Evolutionary conservation across 1,140 invertebrate species (phyloP), one percentile per base, ranked within the genome.

Genomic region (Medauroidea extradentata): DNA sequence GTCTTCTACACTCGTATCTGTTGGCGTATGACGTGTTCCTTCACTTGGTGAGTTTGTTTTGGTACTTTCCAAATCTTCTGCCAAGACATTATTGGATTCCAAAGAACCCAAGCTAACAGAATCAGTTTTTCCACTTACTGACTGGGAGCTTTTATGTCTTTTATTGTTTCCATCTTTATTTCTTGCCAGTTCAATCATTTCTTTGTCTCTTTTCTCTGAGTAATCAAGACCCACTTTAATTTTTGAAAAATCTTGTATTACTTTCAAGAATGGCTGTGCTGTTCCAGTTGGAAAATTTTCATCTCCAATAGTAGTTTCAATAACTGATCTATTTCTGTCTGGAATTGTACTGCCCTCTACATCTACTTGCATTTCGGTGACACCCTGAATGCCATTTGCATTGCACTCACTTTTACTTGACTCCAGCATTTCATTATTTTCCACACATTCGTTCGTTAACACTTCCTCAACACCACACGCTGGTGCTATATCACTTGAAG

Each of bases 161-260:
- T 51, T 34, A 16, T 34, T 38, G 21, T 3, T 25, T 16, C 9
- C 14, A 21, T 49, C 39, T 24, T 13, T 46, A 24, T 27, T 56
- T 38, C 48, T 21, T 13, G 13, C 13, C 7, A 27, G n/a, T 1
- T 46, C 19, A 4, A 21, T 27, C 19, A 16, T 16, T 57, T 48
- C 78, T 63, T 81, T 83, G 9, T 82, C 76, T 76, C 87, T 85
- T 65, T 85, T 85, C 41, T 85, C 79, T 53, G 82, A 80, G 49
- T 86, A 93, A 14, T 85, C 77, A 13, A 91, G 73, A 53, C 81
- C 83, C 34, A 93, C 87, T 62, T 84, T 80, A 67, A 93, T 91
- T 75, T 92, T 91, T 13, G 81, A 81, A 70, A 90, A 90, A 75
- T 93, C 87, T 81, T 93, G 90, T 14, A 84, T 74, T 55, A 87